Evolutionary conservation across 1,140 invertebrate genomes (phyloP), one percentile per base, ranked within the genome.

Genomic region (Marisa cornuarietis): DNA sequence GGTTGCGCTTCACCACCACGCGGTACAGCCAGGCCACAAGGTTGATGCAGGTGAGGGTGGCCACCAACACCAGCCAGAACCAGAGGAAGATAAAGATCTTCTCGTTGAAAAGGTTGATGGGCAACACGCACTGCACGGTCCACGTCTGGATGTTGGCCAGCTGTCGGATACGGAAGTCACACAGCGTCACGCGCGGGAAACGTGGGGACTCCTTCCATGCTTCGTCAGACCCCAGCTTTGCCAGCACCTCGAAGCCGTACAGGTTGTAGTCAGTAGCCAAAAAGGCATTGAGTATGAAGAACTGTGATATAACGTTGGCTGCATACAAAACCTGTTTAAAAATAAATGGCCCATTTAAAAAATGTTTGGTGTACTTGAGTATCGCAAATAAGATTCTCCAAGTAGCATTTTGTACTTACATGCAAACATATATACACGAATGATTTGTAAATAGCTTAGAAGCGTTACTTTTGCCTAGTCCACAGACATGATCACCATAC

Each of bases 41-140:
- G 76, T 84, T 85, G 79, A 81, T 72, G 80, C 84, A 84, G 14
- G 81, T 87, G 18, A 91, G 84, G n/a, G 88, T 78, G 20, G 91
- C 87, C 9, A 92, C 90, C 79, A 92, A 87, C 49, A 91, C 88
- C 16, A 92, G 85, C 92, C 92, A 92, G 83, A 92, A 92, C 92
- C 92, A 92, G 66, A 92, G 85, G 82, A 92, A 91, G 49, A 92
- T 90, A 83, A 92, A 92, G 66, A 92, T 92, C 85, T 92, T 92
- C 83, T 92, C 91, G 82, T 92, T 92, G 87, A 92, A 92, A 26
- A 92, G 89, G 80, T 92, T 92, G 78, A 92, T 92, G 76, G 92
- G 92, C 4, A 92, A 87, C 6, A 92, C 91, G 81, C 92, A 92
- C 80, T 92, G 91, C 5, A 92, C 89, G 10, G 88, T 89, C 75